A percentile compares a stretch with the other conserved stretches of the same genome.
Evolutionary conservation across 2,888 invertebrate genomes (phyloP).

Genomic region (Euspilapteryx auroguttella): DNA sequence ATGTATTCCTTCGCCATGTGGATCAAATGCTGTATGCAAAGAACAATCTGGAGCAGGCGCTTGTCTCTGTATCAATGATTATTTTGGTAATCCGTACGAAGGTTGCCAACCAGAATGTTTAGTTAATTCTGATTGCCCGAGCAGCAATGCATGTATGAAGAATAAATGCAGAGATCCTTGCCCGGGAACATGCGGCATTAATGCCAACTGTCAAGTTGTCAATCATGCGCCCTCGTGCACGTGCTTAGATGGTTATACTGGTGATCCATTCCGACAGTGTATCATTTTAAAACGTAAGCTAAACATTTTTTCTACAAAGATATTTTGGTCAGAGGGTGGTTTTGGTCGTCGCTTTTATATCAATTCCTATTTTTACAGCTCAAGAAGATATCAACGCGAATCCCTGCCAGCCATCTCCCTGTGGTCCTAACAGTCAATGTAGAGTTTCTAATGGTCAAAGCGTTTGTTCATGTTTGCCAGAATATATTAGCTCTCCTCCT

Average conservation of each 20-base stretch:
- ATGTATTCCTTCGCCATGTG: slow-evolving; percentile 65
- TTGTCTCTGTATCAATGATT: slow-evolving; percentile 71
- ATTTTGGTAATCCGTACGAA: slow-evolving; percentile 79
- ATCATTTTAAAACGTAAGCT: slow-evolving; percentile 27
- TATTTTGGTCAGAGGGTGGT: no score
- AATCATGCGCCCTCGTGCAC: slow-evolving; percentile 72
- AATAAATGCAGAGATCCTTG: slow-evolving; percentile 79
- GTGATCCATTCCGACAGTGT: slow-evolving; percentile 73
- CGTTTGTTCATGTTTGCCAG: slow-evolving; percentile 71
- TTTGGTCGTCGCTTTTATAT: no score
- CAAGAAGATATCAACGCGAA: slow-evolving; percentile 28
- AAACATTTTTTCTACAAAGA: background rate
- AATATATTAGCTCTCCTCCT: slow-evolving; percentile 68
- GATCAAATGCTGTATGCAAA: slow-evolving; percentile 64
- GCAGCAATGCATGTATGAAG: slow-evolving; percentile 69
- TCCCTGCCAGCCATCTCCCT: slow-evolving; percentile 64
- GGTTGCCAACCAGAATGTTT: slow-evolving; percentile 76
- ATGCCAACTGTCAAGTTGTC: slow-evolving; percentile 74
- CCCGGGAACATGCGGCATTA: slow-evolving; percentile 74
- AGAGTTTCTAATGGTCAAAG: slow-evolving; percentile 60
- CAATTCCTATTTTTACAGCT: no score
- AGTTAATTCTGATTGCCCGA: slow-evolving; percentile 71
- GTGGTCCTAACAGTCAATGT: slow-evolving; percentile 67
- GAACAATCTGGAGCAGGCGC: slow-evolving; percentile 62
- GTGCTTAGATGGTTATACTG: slow-evolving; percentile 67